Evolutionary conservation across 2,797 vertebrate genomes (phyloP).

Genomic region (Clarias laeviceps): DNA sequence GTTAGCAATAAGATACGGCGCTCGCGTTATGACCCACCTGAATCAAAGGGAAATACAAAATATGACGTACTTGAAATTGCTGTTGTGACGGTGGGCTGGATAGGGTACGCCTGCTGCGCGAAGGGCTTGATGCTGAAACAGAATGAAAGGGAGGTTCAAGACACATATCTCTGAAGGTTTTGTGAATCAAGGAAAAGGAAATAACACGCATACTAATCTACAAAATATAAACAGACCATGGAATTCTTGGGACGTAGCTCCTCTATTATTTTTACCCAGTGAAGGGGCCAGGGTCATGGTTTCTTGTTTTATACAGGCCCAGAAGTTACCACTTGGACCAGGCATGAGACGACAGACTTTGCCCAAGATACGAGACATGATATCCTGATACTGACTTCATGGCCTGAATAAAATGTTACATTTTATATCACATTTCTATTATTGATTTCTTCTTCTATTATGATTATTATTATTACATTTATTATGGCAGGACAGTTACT

Average conservation of each 20-base stretch:
- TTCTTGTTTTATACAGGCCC: not conserved
- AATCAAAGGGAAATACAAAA: conserved; percentile 6
- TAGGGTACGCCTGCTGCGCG: conserved; percentile 92
- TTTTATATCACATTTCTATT: not conserved
- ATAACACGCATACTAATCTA: not conserved
- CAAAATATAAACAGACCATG: no score
- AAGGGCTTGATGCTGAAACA: conserved; percentile 95
- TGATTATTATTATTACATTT: no score
- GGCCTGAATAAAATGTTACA: not conserved
- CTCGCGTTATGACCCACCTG: not conserved
- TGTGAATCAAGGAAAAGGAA: not conserved
- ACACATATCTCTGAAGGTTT: not conserved
- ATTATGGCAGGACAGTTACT: no score
- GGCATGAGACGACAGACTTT: not conserved
- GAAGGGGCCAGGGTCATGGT: not conserved
- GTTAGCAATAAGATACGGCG: not conserved
- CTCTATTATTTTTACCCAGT: not conserved
- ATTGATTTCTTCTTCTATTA: no score
- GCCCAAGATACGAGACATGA: not conserved
- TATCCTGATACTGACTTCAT: not conserved
- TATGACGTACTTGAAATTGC: conserved; percentile 89
- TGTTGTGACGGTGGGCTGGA: conserved; percentile 92
- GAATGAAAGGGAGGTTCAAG: conserved; percentile 38
- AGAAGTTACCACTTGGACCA: not conserved
- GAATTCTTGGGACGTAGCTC: not conserved